A percentile compares a stretch with the other conserved stretches of the same genome.
These are phyloP conservation scores for Notarius quadriscutis DNA, from an alignment of 2,113 vertebrate genomes.

Conservation along the genomic window DNA sequence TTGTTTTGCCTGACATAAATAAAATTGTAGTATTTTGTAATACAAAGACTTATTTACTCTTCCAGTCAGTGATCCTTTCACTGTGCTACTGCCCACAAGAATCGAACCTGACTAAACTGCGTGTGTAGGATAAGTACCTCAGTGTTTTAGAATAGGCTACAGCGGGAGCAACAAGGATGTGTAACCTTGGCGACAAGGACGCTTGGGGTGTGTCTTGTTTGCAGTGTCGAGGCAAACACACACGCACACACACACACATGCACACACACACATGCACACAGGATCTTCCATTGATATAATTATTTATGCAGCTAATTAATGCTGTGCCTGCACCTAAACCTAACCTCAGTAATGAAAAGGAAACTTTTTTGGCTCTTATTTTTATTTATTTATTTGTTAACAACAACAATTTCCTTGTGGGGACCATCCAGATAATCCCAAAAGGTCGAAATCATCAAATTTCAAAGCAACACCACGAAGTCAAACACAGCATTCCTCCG, in stretches of 20 bases:
- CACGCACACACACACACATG: slow-evolving; percentile 20
- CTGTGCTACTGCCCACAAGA: background rate
- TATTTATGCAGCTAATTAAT: too few relatives aligned
- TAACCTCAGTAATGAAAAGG: background rate
- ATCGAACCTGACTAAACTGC: background rate
- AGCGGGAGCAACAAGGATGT: slow-evolving; percentile 26
- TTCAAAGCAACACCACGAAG: background rate
- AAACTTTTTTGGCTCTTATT: too few relatives aligned
- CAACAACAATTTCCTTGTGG: too few relatives aligned
- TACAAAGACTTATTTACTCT: background rate
- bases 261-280: slow-evolving; percentile 37
- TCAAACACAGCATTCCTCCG: slow-evolving; percentile 9
- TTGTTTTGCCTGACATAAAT: background rate
- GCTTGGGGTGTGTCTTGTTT: slow-evolving; percentile 37
- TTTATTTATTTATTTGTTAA: too few relatives aligned
- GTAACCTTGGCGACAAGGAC: slow-evolving; percentile 20
- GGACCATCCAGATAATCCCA: too few relatives aligned
- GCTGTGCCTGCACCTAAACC: too few relatives aligned
- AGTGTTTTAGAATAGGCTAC: background rate
- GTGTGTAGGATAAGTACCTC: background rate
- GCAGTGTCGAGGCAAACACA: background rate
- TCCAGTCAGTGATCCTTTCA: background rate
- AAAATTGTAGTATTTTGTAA: background rate
- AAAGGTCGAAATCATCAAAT: too few relatives aligned
- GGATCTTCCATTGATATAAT: too few relatives aligned